Evolutionary conservation across 2,888 invertebrate species (phyloP).

Genomic region (Kuschelorhynchus macadamiae): DNA sequence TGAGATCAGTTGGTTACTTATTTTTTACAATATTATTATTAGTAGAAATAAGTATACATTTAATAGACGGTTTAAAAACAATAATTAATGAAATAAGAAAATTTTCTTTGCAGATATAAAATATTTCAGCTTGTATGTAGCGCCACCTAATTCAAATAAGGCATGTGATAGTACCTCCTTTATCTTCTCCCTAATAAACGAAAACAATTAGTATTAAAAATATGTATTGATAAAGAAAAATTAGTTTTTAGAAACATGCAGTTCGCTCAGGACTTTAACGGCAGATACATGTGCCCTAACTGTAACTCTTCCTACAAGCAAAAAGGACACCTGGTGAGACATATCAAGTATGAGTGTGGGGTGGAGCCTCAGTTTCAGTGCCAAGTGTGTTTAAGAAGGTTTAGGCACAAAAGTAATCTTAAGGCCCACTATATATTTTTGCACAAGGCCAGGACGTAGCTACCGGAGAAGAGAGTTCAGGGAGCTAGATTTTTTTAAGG

Average conservation of each 20-base stretch:
- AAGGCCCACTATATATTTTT: constrained; percentile 66
- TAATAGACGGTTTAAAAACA: no score
- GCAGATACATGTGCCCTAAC: constrained; percentile 58
- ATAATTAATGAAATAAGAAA: no score
- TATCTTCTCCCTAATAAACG: neutral
- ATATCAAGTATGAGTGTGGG: constrained; percentile 64
- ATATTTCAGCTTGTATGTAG: no score
- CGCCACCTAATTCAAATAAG: no score
- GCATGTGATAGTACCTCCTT: neutral
- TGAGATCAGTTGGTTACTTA: no score
- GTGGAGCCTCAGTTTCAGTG: constrained; percentile 69
- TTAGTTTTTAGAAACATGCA: constrained; percentile 60
- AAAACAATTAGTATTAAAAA: neutral
- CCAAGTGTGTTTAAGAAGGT: constrained; percentile 66
- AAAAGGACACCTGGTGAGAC: constrained; percentile 61
- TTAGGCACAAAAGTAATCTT: constrained; percentile 71
- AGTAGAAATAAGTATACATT: no score
- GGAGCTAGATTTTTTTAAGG: no score
- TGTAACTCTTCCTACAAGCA: constrained; percentile 61
- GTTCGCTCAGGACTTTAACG: constrained; percentile 59
- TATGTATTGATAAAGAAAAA: constrained; percentile 13
- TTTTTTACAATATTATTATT: no score
- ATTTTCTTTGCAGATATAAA: no score
- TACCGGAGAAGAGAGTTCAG: no score
- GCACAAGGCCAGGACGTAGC: constrained; percentile 59